Evolutionary conservation across 2,797 vertebrate genomes (phyloP), one percentile per base, ranked within the genome.

Genomic region (Phrynocephalus vlangalii): DNA sequence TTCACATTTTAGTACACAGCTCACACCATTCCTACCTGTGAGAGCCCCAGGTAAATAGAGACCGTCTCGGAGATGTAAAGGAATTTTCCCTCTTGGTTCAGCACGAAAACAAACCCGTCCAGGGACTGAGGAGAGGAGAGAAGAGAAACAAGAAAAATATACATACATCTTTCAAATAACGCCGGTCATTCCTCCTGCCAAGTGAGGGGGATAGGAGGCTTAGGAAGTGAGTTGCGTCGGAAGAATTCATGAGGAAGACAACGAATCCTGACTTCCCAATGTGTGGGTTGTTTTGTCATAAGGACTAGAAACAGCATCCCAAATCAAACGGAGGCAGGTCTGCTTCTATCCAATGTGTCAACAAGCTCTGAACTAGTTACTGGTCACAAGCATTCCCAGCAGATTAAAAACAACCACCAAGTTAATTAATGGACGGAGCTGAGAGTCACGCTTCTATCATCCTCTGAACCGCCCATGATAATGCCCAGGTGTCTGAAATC

Each of bases 31-130:
- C 96, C 97, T 96, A 98, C 98, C 98, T 98, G 98, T 89, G 98
- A 98, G 92, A 98, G 98, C 83, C 98, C 98, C 94, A 98, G 96
- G 93, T 98, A 98, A 95, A 98, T 98, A 92, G 98, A 98, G 91
- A 98, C 98, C 0, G 98, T 98, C 96, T 98, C 98, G 68, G 98
- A 98, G 95, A 98, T 98, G 96, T 98, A 98, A 90, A 98, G 97
- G 93, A 98, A 98, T 66, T 98, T 97, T 90, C 98, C 98, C 93
- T 98, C 98, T 88, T 98, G 97, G 94, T 97, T 98, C 96, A 98
- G 97, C 94, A 98, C 98, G 77, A 98, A 98, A 89, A 98, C 98
- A 91, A 98, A 98, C 88, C 98, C 98, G 82, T 98, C 98, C 95
- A 98, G 96, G 91, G 98, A 98, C 98, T 98, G 96, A 38, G 94